Conservation (phyloP, 2,888 invertebrate species). For the Exephanes ischioxanthus region DNA sequence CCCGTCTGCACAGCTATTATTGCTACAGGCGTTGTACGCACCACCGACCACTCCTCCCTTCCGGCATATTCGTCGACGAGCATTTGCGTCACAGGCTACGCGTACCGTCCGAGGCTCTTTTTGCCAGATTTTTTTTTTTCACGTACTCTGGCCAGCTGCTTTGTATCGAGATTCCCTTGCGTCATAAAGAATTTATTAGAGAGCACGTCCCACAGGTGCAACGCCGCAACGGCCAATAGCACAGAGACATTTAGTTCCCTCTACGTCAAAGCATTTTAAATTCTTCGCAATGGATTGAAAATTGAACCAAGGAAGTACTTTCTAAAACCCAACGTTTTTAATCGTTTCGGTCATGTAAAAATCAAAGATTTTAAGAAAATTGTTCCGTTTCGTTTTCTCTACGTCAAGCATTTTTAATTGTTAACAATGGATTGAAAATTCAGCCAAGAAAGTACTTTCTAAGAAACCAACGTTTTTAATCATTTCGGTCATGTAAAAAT, state of each 20-base stretch:
- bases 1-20: background rate
- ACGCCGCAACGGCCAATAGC: background rate
- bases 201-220: background rate
- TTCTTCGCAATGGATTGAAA: background rate
- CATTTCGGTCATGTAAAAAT: too few species aligned
- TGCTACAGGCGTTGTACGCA: background rate
- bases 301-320: background rate
- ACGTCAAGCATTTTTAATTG: too few species aligned
- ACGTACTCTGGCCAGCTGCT: slow-evolving; percentile 10
- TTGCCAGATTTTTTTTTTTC: slow-evolving; percentile 31
- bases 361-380: background rate
- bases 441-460: background rate
- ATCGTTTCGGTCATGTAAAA: background rate
- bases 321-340: background rate
- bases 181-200: slow-evolving; percentile 57
- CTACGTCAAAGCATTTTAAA: background rate
- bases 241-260: background rate
- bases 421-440: background rate
- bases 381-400: background rate
- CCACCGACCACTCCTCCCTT: background rate
- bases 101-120: slow-evolving; percentile 6
- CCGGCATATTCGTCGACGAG: slow-evolving; percentile 22
- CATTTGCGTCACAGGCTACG: slow-evolving; percentile 49
- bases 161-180: slow-evolving; percentile 36
- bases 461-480: background rate